Conservation (phyloP, 1,140 invertebrate species). For the Panagrolaimus sp. region DNA sequence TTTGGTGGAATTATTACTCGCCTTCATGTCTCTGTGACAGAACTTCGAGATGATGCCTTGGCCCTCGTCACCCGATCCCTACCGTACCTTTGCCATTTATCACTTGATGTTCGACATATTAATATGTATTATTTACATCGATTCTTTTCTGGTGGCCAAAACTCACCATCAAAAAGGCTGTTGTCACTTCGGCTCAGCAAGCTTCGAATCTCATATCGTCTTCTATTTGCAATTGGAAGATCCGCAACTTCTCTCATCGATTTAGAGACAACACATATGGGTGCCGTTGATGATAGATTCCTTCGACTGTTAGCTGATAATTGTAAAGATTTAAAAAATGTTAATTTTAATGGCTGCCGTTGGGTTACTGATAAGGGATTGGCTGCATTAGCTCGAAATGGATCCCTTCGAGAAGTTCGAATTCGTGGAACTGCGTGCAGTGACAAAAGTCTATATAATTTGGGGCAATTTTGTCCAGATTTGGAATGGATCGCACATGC, state of each 20-base stretch:
- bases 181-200: constrained; percentile 48
- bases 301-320: constrained; percentile 50
- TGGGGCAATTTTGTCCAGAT: constrained; percentile 56
- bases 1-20: constrained; percentile 52
- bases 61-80: constrained; percentile 32
- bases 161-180: constrained; percentile 31
- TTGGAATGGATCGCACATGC: constrained; percentile 57
- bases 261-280: constrained; percentile 54
- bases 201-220: constrained; percentile 52
- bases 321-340: constrained; percentile 42
- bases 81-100: constrained; percentile 45
- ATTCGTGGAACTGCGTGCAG: constrained; percentile 56
- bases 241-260: constrained; percentile 44
- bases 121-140: constrained; percentile 39
- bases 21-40: constrained; percentile 45
- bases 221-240: constrained; percentile 54
- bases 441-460: constrained; percentile 51
- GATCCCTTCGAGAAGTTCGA: constrained; percentile 48
- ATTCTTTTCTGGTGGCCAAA: constrained; percentile 38
- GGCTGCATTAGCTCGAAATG: constrained; percentile 47
- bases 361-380: constrained; percentile 58
- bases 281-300: constrained; percentile 51
- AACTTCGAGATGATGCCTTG: constrained; percentile 48
- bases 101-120: constrained; percentile 50
- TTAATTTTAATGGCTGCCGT: constrained; percentile 57